These are phyloP conservation scores for Harpalus rufipes DNA, from an alignment of 2,888 invertebrate species.

Conservation along the genomic window DNA sequence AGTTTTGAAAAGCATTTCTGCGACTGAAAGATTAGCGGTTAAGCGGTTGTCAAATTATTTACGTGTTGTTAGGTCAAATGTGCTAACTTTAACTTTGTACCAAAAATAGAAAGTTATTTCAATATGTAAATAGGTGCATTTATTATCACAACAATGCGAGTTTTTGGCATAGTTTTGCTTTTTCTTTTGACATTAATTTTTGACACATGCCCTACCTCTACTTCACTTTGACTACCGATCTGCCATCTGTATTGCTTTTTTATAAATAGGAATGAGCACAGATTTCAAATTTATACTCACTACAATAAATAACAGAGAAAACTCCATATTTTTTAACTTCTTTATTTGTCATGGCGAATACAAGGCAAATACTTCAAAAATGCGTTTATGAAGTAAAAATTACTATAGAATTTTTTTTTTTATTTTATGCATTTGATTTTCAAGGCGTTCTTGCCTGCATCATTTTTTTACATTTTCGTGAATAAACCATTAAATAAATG, in stretches of 20 bases:
- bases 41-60: not conserved
- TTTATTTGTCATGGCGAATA: not conserved
- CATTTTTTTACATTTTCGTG: not conserved
- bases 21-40: not conserved
- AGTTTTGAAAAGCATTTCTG: slow-evolving; percentile 58
- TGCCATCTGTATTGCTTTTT: slow-evolving; percentile 19
- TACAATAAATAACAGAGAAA: not conserved
- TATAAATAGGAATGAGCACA: not conserved
- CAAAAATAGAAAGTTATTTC: slow-evolving; percentile 52
- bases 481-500: not conserved
- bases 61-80: not conserved
- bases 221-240: not conserved
- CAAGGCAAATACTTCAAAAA: no score
- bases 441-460: not conserved
- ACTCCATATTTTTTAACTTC: not conserved
- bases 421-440: not conserved
- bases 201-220: slow-evolving; percentile 1
- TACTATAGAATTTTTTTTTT: not conserved
- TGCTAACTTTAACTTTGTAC: slow-evolving; percentile 11
- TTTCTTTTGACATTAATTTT: slow-evolving; percentile 40
- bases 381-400: no score
- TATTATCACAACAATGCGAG: not conserved
- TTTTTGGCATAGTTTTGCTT: slow-evolving; percentile 9
- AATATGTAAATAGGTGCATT: slow-evolving; percentile 41
- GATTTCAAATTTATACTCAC: not conserved